These are phyloP conservation scores for Macropus fuliginosus DNA, from an alignment of 2,797 vertebrate species.

Conservation along the genomic window DNA sequence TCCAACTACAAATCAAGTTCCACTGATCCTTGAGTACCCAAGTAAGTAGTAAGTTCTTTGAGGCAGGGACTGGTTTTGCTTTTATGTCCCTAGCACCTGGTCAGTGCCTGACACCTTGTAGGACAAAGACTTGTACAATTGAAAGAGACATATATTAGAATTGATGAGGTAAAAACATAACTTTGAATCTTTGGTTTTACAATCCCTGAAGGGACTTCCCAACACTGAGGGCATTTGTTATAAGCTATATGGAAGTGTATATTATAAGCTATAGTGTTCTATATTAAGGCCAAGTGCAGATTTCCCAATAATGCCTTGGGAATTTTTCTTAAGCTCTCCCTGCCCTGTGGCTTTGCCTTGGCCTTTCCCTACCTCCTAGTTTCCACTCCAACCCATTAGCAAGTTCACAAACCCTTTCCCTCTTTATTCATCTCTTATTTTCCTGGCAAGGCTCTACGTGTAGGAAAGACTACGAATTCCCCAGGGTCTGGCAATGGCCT, in stretches of 20 bases:
- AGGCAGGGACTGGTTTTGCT: background rate
- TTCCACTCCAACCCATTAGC: background rate
- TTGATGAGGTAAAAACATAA: background rate
- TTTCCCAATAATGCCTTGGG: background rate
- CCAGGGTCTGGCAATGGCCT: constrained; percentile 42
- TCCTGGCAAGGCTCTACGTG: constrained; percentile 5
- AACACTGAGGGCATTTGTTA: background rate
- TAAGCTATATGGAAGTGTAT: background rate
- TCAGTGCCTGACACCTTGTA: background rate
- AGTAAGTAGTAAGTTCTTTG: background rate
- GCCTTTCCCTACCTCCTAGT: background rate
- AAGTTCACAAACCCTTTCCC: background rate
- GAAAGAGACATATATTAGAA: background rate
- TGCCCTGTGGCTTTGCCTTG: background rate
- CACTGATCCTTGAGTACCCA: background rate
- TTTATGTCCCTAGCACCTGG: background rate
- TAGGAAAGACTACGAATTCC: background rate
- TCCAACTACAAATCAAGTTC: background rate
- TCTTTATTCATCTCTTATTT: background rate
- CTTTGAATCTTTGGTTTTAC: background rate
- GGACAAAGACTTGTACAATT: background rate
- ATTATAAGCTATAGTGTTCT: background rate
- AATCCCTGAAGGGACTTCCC: background rate
- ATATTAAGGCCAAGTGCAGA: background rate
- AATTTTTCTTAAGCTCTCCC: background rate